phyloP scores from a whole-genome alignment of 1,140 invertebrate species.

The Portunus trituberculatus region DNA sequence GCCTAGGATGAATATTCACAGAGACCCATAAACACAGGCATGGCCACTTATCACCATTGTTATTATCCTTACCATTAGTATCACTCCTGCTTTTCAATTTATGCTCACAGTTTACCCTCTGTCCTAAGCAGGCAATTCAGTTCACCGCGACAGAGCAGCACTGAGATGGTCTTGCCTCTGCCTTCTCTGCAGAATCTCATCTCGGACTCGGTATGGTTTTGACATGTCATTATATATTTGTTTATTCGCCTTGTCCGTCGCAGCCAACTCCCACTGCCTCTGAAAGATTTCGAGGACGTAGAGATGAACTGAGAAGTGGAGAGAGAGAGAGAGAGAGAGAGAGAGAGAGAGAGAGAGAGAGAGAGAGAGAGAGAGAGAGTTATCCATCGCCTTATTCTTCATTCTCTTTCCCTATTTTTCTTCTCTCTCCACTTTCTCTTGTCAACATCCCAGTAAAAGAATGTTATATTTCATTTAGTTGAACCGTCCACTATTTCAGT shows the following conservation, averaged over 20 bases:
- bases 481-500: not conserved
- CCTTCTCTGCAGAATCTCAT: not conserved
- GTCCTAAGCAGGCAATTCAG: not conserved
- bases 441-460: not conserved
- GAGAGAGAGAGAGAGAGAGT: no score
- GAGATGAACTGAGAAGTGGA: not conserved
- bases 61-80: not conserved
- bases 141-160: not conserved
- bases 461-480: not conserved
- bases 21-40: not conserved
- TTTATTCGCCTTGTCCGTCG: not conserved
- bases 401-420: not conserved
- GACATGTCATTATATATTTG: slow-evolving; percentile 13
- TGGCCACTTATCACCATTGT: not conserved
- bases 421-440: slow-evolving; percentile 3
- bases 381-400: not conserved
- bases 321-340: no score
- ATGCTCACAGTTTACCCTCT: not conserved
- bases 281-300: not conserved
- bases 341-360: no score
- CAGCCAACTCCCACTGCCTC: not conserved
- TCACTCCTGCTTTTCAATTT: not conserved
- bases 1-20: not conserved
- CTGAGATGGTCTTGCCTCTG: not conserved
- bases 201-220: not conserved